These are phyloP conservation scores for Odontomachus brunneus DNA, from an alignment of 1,140 invertebrate species.

Conservation along the genomic window DNA sequence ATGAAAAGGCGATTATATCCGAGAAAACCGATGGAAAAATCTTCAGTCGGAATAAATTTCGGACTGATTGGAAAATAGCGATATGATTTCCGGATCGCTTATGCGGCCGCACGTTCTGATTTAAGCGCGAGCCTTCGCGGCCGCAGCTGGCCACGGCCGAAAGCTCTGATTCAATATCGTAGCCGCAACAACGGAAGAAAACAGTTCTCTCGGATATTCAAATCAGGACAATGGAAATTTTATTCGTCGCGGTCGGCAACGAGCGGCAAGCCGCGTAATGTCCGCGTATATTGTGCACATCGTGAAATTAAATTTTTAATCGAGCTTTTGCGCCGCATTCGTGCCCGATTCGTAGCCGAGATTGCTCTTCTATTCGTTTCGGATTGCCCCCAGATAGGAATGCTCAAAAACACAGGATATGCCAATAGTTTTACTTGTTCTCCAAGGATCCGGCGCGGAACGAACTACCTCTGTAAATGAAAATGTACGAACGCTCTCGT, in stretches of 20 bases:
- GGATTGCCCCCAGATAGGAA: neutral
- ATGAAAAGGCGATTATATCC: neutral
- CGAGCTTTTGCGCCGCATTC: slow-evolving; percentile 22
- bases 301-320: slow-evolving; percentile 57
- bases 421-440: neutral
- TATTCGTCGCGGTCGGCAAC: slow-evolving; percentile 18
- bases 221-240: slow-evolving; percentile 54
- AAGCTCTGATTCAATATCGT: slow-evolving; percentile 30
- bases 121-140: slow-evolving; percentile 7
- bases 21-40: slow-evolving; percentile 21
- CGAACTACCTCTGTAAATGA: neutral
- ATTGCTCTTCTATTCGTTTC: slow-evolving; percentile 6
- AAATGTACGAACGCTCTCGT: neutral
- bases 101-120: neutral
- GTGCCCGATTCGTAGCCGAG: slow-evolving; percentile 1
- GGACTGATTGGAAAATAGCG: slow-evolving; percentile 18
- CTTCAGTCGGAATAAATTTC: slow-evolving; percentile 1
- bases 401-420: slow-evolving; percentile 9
- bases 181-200: slow-evolving; percentile 20
- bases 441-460: neutral
- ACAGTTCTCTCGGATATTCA: slow-evolving; percentile 44
- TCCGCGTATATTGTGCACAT: slow-evolving; percentile 35
- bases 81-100: slow-evolving; percentile 15
- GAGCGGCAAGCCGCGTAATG: slow-evolving; percentile 42
- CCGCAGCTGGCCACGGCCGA: slow-evolving; percentile 5